Evolutionary conservation across 2,888 invertebrate species (phyloP).

Genomic region (Agonopterix heracliana): DNA sequence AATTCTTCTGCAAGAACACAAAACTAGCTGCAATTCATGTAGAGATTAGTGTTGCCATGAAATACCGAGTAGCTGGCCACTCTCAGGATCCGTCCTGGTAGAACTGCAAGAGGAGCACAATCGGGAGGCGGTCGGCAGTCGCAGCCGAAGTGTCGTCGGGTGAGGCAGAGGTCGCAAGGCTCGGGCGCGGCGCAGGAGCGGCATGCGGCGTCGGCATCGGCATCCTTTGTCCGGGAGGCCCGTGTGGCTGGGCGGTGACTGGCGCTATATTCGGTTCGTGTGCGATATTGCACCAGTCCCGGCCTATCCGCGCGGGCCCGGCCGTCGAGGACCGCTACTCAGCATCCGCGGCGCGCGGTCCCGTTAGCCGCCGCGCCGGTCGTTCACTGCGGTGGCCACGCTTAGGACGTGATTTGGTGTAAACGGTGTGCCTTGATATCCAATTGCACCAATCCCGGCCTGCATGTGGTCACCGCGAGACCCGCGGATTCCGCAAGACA

Average conservation of each 20-base stretch:
- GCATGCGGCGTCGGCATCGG: no score
- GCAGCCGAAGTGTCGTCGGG: slow-evolving; percentile 7
- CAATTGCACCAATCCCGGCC: slow-evolving; percentile 78
- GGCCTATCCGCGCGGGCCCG: slow-evolving; percentile 75
- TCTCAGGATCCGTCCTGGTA: neutral
- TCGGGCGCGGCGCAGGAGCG: slow-evolving; percentile 47
- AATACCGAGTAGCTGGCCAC: no score
- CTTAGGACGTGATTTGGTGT: slow-evolving; percentile 75
- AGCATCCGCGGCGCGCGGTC: slow-evolving; percentile 72
- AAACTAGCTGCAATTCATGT: no score
- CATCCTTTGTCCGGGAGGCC: slow-evolving; percentile 65
- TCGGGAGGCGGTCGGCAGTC: slow-evolving; percentile 15
- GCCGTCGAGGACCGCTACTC: slow-evolving; percentile 65
- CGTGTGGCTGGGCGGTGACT: slow-evolving; percentile 72
- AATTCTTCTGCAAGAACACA: no score
- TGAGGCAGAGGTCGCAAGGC: neutral
- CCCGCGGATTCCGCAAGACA: neutral
- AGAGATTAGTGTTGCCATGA: no score
- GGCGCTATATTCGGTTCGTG: slow-evolving; percentile 70
- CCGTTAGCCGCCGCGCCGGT: slow-evolving; percentile 66
- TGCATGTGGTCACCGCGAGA: slow-evolving; percentile 48
- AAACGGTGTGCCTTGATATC: slow-evolving; percentile 66
- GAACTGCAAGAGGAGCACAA: neutral
- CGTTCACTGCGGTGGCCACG: slow-evolving; percentile 73
- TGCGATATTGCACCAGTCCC: slow-evolving; percentile 77